A percentile compares a stretch with the other conserved stretches of the same genome.
These are phyloP conservation scores for Rugalucina vietnamica DNA, from an alignment of 2,888 invertebrate species.

Conservation along the genomic window DNA sequence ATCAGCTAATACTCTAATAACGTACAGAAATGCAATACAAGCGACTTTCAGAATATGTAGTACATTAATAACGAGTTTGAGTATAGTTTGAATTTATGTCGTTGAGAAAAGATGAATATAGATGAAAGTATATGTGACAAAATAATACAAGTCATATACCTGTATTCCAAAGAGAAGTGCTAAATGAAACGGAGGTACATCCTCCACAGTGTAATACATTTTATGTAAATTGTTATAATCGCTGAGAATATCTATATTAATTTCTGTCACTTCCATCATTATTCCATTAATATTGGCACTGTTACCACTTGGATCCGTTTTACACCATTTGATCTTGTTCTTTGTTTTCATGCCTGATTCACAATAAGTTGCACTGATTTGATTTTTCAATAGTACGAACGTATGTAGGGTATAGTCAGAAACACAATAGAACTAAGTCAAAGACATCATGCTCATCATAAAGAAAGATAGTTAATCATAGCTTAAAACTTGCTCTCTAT, in stretches of 20 bases:
- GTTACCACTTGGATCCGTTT: too few relatives aligned
- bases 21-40: too few relatives aligned
- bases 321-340: background rate
- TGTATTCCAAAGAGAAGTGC: slow-evolving; percentile 28
- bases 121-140: too few relatives aligned
- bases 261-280: background rate
- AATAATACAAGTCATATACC: too few relatives aligned
- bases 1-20: too few relatives aligned
- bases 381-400: background rate
- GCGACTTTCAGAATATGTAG: too few relatives aligned
- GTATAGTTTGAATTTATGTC: too few relatives aligned
- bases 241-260: background rate
- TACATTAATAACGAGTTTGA: too few relatives aligned
- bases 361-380: background rate
- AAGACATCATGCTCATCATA: background rate
- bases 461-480: background rate
- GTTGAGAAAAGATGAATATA: too few relatives aligned
- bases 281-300: background rate
- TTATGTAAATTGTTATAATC: background rate
- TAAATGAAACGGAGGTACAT: slow-evolving; percentile 29
- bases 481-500: too few relatives aligned
- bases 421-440: background rate
- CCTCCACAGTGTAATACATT: slow-evolving; percentile 27
- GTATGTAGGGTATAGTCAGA: background rate
- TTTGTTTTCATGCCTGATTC: background rate